Conservation (phyloP, 1,140 invertebrate genomes). For the Drosophila insularis region DNA sequence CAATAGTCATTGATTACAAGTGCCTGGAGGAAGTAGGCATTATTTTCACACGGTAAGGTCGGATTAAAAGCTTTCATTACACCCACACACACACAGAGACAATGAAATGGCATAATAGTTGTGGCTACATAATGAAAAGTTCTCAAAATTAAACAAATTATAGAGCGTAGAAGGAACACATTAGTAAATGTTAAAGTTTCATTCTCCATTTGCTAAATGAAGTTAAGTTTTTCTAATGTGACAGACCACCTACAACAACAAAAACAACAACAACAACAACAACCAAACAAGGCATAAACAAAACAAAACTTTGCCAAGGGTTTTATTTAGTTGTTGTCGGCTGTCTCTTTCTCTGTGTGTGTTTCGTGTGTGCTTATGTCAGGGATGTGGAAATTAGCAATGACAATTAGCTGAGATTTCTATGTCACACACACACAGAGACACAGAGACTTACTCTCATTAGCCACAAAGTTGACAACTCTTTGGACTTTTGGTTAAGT, state of each 20-base stretch:
- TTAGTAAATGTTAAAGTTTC: slow-evolving; percentile 8
- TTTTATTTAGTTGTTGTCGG: slow-evolving; percentile 2
- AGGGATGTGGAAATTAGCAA: slow-evolving; percentile 54
- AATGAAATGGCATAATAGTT: no score
- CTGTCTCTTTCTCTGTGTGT: slow-evolving; percentile 1
- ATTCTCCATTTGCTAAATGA: slow-evolving; percentile 3
- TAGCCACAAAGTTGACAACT: slow-evolving; percentile 31
- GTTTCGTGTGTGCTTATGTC: slow-evolving; percentile 38
- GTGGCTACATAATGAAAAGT: no score
- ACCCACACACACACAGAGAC: no score
- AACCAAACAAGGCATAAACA: no score
- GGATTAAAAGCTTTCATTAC: no score
- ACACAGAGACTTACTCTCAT: slow-evolving; percentile 9
- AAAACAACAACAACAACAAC: no score
- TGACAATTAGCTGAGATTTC: slow-evolving; percentile 55
- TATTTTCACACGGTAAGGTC: no score
- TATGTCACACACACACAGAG: not conserved
- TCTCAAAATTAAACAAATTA: not conserved
- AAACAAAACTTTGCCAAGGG: not conserved
- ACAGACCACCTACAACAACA: not conserved
- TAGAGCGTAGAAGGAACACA: not conserved
- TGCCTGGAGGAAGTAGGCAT: no score
- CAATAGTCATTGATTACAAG: no score
- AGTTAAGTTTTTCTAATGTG: not conserved
- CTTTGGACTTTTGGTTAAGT: slow-evolving; percentile 29